Conservation (phyloP, 2,888 invertebrate species). For the Sinodicranocentrus sp. region DNA sequence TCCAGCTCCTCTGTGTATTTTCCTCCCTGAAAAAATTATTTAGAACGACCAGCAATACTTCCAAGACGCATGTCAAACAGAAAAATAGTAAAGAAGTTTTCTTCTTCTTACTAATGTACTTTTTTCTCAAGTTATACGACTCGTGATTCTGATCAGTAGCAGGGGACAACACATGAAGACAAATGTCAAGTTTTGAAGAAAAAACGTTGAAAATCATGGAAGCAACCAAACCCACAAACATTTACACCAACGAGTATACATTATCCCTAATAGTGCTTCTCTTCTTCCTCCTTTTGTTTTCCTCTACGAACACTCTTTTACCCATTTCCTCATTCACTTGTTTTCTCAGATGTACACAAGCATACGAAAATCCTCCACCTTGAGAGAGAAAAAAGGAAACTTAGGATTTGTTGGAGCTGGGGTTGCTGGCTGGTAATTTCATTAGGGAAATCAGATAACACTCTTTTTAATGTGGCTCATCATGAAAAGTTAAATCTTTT, state of each 20-base stretch:
- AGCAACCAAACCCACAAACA: conserved; percentile 17
- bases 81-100: not conserved
- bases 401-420: conserved; percentile 27
- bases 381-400: conserved; percentile 24
- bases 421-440: conserved; percentile 57
- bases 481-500: conserved; percentile 51
- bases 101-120: not conserved
- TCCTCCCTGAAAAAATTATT: conserved; percentile 17
- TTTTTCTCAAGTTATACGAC: conserved; percentile 16
- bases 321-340: not conserved
- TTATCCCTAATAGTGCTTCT: too few species aligned
- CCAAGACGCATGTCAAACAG: not conserved
- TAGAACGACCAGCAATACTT: not conserved
- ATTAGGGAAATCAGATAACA: conserved; percentile 65
- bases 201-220: conserved; percentile 15
- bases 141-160: conserved; percentile 41
- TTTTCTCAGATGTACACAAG: conserved; percentile 3
- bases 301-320: not conserved
- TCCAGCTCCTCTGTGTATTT: conserved; percentile 20
- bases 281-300: not conserved
- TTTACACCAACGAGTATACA: not conserved
- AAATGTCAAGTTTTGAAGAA: conserved; percentile 51
- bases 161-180: conserved; percentile 43
- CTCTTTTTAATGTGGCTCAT: conserved; percentile 66
- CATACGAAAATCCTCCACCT: not conserved